Conservation (phyloP, 2,888 invertebrate genomes). For the Nematopogon swammerdamellus region DNA sequence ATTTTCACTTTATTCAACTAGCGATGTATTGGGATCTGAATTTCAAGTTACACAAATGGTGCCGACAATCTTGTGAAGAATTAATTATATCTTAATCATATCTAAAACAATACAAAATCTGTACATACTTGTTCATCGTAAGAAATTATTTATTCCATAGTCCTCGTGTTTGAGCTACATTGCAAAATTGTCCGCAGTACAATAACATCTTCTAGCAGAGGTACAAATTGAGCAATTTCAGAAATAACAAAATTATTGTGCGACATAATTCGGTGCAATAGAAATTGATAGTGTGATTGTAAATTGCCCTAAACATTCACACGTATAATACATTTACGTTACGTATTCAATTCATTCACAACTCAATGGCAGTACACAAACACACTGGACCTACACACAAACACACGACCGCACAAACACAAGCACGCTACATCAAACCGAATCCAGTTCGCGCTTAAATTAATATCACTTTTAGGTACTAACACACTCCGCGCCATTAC, state of each 20-base stretch:
- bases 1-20: too few species aligned
- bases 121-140: too few species aligned
- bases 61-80: too few species aligned
- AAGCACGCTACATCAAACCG: slow-evolving; percentile 33
- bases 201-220: too few species aligned
- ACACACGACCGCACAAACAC: slow-evolving; percentile 18
- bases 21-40: too few species aligned
- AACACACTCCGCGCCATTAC: slow-evolving; percentile 17
- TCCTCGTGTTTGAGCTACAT: too few species aligned
- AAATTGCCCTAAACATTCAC: not conserved
- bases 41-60: too few species aligned
- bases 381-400: slow-evolving; percentile 16
- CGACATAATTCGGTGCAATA: not conserved
- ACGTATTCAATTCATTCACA: not conserved
- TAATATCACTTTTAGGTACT: slow-evolving; percentile 51
- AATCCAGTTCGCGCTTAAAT: slow-evolving; percentile 46
- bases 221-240: not conserved
- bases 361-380: slow-evolving; percentile 24
- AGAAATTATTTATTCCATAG: too few species aligned
- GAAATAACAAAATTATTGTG: not conserved
- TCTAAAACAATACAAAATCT: too few species aligned
- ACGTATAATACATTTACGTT: not conserved
- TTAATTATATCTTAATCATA: too few species aligned
- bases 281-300: not conserved
- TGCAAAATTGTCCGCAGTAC: too few species aligned